A percentile compares a stretch with the other conserved stretches of the same genome.
Conservation (phyloP, 2,113 vertebrate genomes). For the Tychaedon coryphoeus region DNA sequence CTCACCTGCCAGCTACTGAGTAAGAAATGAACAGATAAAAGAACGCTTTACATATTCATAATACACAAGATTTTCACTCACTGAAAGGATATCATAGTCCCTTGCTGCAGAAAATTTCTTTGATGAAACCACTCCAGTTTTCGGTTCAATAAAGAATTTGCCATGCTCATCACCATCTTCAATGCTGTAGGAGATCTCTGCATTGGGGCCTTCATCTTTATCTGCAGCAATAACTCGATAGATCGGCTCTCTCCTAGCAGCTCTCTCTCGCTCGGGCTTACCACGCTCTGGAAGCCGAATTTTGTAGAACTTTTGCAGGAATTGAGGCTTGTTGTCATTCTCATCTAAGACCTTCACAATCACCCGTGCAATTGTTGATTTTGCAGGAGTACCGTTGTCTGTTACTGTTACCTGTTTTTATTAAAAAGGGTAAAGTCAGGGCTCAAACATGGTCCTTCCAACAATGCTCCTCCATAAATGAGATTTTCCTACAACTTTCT, state of each 20-base stretch:
- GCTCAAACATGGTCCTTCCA: background rate
- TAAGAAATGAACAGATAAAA: background rate
- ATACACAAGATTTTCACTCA: constrained; percentile 66
- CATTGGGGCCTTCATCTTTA: constrained; percentile 89
- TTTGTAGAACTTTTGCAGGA: constrained; percentile 97
- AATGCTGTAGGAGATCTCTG: constrained; percentile 97
- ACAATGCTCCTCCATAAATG: background rate
- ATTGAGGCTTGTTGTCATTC: constrained; percentile 93
- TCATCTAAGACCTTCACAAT: constrained; percentile 94
- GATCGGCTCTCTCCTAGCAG: constrained; percentile 82
- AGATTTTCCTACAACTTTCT: background rate
- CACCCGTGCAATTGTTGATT: constrained; percentile 85
- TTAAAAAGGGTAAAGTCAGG: background rate
- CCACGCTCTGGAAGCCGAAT: constrained; percentile 91
- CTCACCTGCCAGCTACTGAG: background rate
- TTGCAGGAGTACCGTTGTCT: constrained; percentile 84
- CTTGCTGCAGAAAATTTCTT: constrained; percentile 90
- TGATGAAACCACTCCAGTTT: constrained; percentile 93
- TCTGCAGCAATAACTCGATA: constrained; percentile 92
- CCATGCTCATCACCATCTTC: constrained; percentile 93
- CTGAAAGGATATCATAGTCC: constrained; percentile 97
- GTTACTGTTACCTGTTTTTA: constrained; percentile 85
- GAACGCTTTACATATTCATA: background rate
- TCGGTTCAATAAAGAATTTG: constrained; percentile 96
- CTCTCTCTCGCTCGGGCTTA: constrained; percentile 81